A percentile compares a stretch with the other conserved stretches of the same genome.
phyloP scores from a whole-genome alignment of 92 coral and sea anemone genomes.

The Parazoanthus darwini region DNA sequence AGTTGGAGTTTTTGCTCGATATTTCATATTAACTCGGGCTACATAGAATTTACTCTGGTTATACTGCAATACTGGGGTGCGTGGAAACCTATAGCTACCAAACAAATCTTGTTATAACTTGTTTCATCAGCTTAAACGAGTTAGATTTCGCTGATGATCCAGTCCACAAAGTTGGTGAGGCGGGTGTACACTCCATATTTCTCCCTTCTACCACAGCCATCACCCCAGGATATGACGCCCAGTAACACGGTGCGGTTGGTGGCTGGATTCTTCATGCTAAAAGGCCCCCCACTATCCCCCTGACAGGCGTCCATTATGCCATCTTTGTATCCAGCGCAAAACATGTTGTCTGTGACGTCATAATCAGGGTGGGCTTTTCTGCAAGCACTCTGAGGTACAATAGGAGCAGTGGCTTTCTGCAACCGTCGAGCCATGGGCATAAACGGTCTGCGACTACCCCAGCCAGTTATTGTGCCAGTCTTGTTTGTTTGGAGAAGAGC shows the following conservation, averaged over 20 bases:
- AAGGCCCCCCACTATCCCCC: slow-evolving; percentile 96
- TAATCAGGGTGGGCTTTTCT: slow-evolving; percentile 55
- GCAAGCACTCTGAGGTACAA: slow-evolving; percentile 54
- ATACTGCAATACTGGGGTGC: too few relatives aligned
- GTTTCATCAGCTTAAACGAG: background rate
- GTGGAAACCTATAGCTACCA: too few relatives aligned
- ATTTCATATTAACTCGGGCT: too few relatives aligned
- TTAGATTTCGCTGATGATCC: slow-evolving; percentile 58
- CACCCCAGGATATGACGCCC: slow-evolving; percentile 93
- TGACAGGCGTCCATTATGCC: slow-evolving; percentile 73
- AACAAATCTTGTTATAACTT: too few relatives aligned
- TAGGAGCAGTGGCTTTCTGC: slow-evolving; percentile 61
- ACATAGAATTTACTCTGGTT: too few relatives aligned
- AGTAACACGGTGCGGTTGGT: slow-evolving; percentile 60
- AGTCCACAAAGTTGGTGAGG: slow-evolving; percentile 52
- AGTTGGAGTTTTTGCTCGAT: too few relatives aligned
- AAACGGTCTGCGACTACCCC: slow-evolving; percentile 58
- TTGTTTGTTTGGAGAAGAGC: slow-evolving; percentile 35
- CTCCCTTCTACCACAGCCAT: slow-evolving; percentile 69
- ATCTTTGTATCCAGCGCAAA: slow-evolving; percentile 76
- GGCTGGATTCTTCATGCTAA: slow-evolving; percentile 65
- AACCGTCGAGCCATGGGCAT: slow-evolving; percentile 46
- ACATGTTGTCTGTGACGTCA: slow-evolving; percentile 72
- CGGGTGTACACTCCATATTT: slow-evolving; percentile 93
- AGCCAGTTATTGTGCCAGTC: slow-evolving; percentile 64